Conservation (phyloP, 2,888 invertebrate genomes). For the Trichopoda pennipes region DNA sequence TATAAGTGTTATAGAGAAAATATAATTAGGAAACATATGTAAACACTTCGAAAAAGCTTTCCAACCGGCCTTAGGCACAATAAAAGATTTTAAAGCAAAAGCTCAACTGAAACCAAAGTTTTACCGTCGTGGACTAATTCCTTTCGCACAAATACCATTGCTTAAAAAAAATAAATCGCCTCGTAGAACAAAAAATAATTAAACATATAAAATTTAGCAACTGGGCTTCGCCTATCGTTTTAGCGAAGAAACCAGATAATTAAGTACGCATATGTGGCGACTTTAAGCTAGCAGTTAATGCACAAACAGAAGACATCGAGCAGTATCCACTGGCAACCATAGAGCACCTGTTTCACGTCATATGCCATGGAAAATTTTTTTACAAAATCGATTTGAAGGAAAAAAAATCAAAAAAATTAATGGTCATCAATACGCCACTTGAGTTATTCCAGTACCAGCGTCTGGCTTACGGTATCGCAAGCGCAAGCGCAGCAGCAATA, state of each 20-base stretch:
- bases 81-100: conserved; percentile 50
- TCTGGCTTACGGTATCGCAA: too few species aligned
- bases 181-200: conserved; percentile 8
- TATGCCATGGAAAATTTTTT: conserved; percentile 46
- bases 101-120: conserved; percentile 58
- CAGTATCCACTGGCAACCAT: too few species aligned
- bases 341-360: conserved; percentile 37
- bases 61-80: conserved; percentile 21
- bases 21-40: neutral
- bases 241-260: conserved; percentile 72
- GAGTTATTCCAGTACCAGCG: conserved; percentile 69
- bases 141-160: conserved; percentile 42
- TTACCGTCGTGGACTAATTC: conserved; percentile 62
- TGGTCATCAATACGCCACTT: conserved; percentile 58
- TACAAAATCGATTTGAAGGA: conserved; percentile 49
- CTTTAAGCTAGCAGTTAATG: conserved; percentile 68
- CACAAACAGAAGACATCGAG: conserved; percentile 70
- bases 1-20: neutral
- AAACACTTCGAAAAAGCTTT: conserved; percentile 27
- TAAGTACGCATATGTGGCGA: conserved; percentile 70
- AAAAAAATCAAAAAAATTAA: conserved; percentile 31
- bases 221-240: conserved; percentile 64
- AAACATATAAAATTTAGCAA: conserved; percentile 34
- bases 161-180: conserved; percentile 33
- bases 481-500: conserved; percentile 56